Evolutionary conservation across 2,888 invertebrate species (phyloP), one percentile per base, ranked within the genome.

Genomic region (Glomeris marginata): DNA sequence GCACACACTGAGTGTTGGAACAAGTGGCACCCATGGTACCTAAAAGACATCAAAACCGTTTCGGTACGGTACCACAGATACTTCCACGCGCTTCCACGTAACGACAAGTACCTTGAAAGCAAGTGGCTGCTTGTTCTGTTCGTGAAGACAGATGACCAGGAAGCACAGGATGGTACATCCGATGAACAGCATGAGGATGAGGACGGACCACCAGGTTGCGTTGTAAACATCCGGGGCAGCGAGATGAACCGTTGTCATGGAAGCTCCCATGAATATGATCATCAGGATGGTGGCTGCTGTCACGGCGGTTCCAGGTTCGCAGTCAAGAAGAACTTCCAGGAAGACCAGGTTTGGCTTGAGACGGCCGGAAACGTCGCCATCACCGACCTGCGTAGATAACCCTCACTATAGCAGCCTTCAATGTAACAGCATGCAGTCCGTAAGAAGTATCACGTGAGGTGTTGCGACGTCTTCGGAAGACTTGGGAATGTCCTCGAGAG

Each of bases 1-100:
- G 56, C 84, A 72, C 53, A 88, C 84, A 59, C 86, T 85, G 18
- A 81, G 63, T 0, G 82, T 80, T 0, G 87, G 87, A 47, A 86
- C 63, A 28, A 81, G 68, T 0, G 87, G 87, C 45, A 87, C 84
- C 66, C 82, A 70, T 0, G 87, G 87, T 33, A 87, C 86, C 56
- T 79, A 78, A 64, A 85, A 86, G 13, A 11, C 10, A 36, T 13
- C 11, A 13, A 21, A 21, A 41, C n/a, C n/a, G n/a, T n/a, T n/a
- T n/a, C n/a, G n/a, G n/a, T n/a, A 47, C 35, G 18, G 47, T 15
- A 21, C 8, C 18, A 18, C 8, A 18, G 22, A 8, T 13, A 22
- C 15, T 11, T 20, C 10, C 8, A 16, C 35, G 8, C 15, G 35
- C 13, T 8, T n/a, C n/a, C 4, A 43, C 15, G 8, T 8, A 35